phyloP scores from a whole-genome alignment of 37 sponge, comb jelly and placozoan species.

The Bolinopsis microptera region DNA sequence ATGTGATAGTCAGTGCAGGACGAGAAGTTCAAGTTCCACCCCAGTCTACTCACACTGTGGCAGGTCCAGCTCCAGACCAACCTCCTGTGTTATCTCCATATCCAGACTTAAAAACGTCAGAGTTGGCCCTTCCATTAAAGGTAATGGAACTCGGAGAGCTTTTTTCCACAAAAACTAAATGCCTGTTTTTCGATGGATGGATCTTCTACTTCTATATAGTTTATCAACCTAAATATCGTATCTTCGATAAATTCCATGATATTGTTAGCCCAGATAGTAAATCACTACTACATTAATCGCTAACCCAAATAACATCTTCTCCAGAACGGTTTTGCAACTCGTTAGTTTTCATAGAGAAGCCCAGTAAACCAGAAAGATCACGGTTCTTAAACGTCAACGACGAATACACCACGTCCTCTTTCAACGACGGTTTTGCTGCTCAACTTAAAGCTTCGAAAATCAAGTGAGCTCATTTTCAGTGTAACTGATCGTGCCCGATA shows the following conservation, averaged over 20 bases:
- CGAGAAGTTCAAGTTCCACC: neutral
- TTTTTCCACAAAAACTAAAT: too few relatives aligned
- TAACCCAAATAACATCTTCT: too few relatives aligned
- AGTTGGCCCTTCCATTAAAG: slow-evolving; percentile 54
- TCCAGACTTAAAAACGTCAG: slow-evolving; percentile 47
- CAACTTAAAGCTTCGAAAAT: slow-evolving; percentile 65
- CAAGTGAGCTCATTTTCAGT: too few relatives aligned
- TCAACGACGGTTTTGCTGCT: slow-evolving; percentile 17
- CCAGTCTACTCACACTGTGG: neutral
- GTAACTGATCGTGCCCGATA: too few relatives aligned
- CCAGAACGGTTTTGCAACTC: slow-evolving; percentile 62
- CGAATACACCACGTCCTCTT: neutral
- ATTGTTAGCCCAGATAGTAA: too few relatives aligned
- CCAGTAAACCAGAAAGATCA: slow-evolving; percentile 26
- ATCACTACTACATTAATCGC: too few relatives aligned
- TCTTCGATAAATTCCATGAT: too few relatives aligned
- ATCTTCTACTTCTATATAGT: too few relatives aligned
- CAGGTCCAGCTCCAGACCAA: neutral
- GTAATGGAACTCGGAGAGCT: neutral
- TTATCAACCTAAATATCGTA: too few relatives aligned
- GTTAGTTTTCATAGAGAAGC: slow-evolving; percentile 34
- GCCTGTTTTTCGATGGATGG: too few relatives aligned
- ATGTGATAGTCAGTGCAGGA: too few relatives aligned
- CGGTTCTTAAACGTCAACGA: neutral
- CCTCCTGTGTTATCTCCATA: slow-evolving; percentile 29